Conservation (phyloP, 2,113 vertebrate species). For the Sisor rabdophorus region DNA sequence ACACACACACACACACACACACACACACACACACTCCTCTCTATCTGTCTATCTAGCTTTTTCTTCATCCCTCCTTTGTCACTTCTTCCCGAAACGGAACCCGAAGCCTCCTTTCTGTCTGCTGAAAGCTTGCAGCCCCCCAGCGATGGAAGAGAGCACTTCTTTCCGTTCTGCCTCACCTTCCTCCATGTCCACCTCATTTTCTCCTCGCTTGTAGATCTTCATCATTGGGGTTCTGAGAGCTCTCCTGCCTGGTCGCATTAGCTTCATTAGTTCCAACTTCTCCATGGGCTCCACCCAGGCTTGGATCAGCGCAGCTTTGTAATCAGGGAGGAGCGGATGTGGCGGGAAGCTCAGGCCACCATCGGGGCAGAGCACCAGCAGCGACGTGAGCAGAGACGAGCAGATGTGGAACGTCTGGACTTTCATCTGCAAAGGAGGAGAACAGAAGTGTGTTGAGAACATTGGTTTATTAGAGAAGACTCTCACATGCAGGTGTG, state of each 20-base stretch:
- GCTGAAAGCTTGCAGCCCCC: slow-evolving; percentile 67
- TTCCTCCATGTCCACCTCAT: slow-evolving; percentile 52
- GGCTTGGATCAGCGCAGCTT: slow-evolving; percentile 46
- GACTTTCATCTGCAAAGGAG: slow-evolving; percentile 59
- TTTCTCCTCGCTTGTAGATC: slow-evolving; percentile 48
- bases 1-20: too few species aligned
- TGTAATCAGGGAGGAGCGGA: slow-evolving; percentile 44
- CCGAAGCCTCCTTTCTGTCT: slow-evolving; percentile 71
- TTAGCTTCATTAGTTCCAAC: slow-evolving; percentile 35
- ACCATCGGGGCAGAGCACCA: slow-evolving; percentile 48
- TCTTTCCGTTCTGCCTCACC: slow-evolving; percentile 56
- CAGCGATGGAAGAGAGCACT: slow-evolving; percentile 64
- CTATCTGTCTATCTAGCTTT: background rate
- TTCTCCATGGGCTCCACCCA: slow-evolving; percentile 20
- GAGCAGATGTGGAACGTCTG: slow-evolving; percentile 37
- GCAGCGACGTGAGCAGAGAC: slow-evolving; percentile 52
- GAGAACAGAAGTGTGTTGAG: background rate
- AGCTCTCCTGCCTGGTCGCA: slow-evolving; percentile 21
- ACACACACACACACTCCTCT: background rate
- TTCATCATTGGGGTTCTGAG: slow-evolving; percentile 30
- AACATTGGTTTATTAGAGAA: too few species aligned
- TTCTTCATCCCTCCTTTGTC: slow-evolving; percentile 7
- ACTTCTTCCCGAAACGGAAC: slow-evolving; percentile 68
- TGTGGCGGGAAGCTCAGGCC: slow-evolving; percentile 35
- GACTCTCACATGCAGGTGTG: background rate